phyloP scores from a whole-genome alignment of 1,140 invertebrate genomes.

The Lepeophtheirus salmonis region DNA sequence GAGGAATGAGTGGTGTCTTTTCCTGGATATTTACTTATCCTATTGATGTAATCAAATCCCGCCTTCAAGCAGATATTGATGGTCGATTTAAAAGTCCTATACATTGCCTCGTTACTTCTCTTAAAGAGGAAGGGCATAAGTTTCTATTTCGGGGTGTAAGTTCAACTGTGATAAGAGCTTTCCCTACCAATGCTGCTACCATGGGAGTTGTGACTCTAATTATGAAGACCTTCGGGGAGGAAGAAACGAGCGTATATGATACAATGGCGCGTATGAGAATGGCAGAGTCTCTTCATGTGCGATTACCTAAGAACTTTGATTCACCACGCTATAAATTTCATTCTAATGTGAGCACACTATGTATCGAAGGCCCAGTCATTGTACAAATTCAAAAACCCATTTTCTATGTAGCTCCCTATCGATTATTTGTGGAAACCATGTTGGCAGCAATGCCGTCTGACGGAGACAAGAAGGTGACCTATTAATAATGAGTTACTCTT shows the following conservation, averaged over 20 bases:
- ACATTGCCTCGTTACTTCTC: conserved; percentile 49
- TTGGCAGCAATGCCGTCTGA: conserved; percentile 1
- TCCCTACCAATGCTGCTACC: conserved; percentile 76
- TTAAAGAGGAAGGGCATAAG: conserved; percentile 42
- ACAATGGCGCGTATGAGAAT: background rate
- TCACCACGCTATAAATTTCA: background rate
- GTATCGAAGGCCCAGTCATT: background rate
- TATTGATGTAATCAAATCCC: conserved; percentile 68
- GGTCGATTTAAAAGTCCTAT: conserved; percentile 39
- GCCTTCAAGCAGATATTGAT: conserved; percentile 54
- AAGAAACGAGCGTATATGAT: background rate
- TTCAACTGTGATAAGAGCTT: conserved; percentile 54
- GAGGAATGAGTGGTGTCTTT: conserved; percentile 55
- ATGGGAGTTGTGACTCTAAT: conserved; percentile 66
- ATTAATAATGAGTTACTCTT: background rate
- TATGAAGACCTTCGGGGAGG: conserved; percentile 28
- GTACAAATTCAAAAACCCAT: background rate
- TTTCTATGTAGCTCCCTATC: background rate
- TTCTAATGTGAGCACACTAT: background rate
- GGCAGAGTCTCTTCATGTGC: background rate
- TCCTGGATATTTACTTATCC: conserved; percentile 75
- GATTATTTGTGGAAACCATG: background rate
- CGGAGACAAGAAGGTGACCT: background rate
- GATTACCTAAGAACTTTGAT: conserved; percentile 1
- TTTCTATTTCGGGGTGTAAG: conserved; percentile 48